Base-by-base conservation (phyloP, 2,113 vertebrate genomes). In the Ornithorhynchus anatinus region DNA sequence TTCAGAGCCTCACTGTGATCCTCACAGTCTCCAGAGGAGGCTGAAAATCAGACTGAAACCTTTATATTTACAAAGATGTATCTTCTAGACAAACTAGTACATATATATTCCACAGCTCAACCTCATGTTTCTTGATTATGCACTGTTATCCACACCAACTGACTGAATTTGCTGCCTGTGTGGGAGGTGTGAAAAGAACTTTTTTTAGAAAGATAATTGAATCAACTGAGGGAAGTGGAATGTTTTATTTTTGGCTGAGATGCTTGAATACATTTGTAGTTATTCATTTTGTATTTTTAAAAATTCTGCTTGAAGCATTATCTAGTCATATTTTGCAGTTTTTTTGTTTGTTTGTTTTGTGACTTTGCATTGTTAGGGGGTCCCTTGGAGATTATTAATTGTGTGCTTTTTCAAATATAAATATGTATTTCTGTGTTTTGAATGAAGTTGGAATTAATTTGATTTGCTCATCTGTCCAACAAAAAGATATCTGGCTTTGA, bases 131-230 rank as follows among this genome's bases (percentile, higher is more conserved):
- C 86, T 69, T 75, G 59, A 88, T 90, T 89, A 89, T 88, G 82
- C 63, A 6, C 77, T 83, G 91, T 45, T 76, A 86, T 69, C 59
- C 52, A 40, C 81, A 81, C 85, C 86, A 87, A 60, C 72, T 86
- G 77, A 72, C 84, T 72, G 70, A 75, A 85, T 79, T 84, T 83
- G 83, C 86, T 89, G 86, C 79, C 79, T 5, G 64, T 17, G 84
- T 89, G 84, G 84, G 91, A 92, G 80, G 91, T 86, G 90, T 87
- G 85, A 62, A 82, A 90, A 88, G 69, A 65, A 61, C 70, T 84
- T 91, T 84, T 86, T 92, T 81, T 86, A 91, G 88, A 82, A 68
- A 82, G 87, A 88, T 88, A 91, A 91, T 89, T 88, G 79, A 86
- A 83, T 84, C 60, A 39, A 45, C 70, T 61, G 68, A 80, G 76